phyloP scores from a whole-genome alignment of 2,797 vertebrate species.

The Hyperoplus lanceolatus region DNA sequence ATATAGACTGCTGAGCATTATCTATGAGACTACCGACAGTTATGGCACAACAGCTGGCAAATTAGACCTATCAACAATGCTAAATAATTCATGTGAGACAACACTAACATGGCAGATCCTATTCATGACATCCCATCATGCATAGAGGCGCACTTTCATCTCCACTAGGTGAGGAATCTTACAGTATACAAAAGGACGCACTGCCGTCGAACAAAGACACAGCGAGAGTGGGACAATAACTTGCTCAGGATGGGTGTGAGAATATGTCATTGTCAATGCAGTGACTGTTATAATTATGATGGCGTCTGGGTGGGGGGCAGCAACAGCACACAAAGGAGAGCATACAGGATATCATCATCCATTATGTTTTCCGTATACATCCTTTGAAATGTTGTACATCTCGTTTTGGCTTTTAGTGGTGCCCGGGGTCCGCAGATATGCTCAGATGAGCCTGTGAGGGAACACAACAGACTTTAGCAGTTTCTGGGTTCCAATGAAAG shows the following conservation, averaged over 20 bases:
- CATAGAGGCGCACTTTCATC: conserved; percentile 77
- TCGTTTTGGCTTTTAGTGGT: conserved; percentile 33
- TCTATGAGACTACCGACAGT: conserved; percentile 79
- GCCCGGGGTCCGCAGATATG: conserved; percentile 54
- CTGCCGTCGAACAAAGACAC: conserved; percentile 55
- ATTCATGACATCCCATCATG: conserved; percentile 82
- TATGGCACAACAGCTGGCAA: conserved; percentile 85
- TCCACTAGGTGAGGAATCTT: conserved; percentile 80
- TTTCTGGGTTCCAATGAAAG: conserved; percentile 73
- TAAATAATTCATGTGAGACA: conserved; percentile 86
- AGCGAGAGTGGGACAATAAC: conserved; percentile 69
- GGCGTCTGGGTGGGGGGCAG: conserved; percentile 25
- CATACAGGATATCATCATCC: conserved; percentile 37
- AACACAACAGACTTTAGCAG: conserved; percentile 66
- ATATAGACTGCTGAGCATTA: conserved; percentile 82
- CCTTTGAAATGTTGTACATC: conserved; percentile 52
- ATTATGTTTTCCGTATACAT: conserved; percentile 59
- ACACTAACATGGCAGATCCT: conserved; percentile 83
- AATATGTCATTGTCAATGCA: conserved; percentile 63
- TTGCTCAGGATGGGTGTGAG: conserved; percentile 71
- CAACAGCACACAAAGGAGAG: conserved; percentile 50
- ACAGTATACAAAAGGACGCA: conserved; percentile 71
- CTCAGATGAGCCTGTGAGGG: conserved; percentile 47
- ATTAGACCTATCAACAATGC: conserved; percentile 84
- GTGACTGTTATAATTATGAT: conserved; percentile 68